phyloP scores from a whole-genome alignment of 2,113 vertebrate species.

The Hippocampus guttulatus region DNA sequence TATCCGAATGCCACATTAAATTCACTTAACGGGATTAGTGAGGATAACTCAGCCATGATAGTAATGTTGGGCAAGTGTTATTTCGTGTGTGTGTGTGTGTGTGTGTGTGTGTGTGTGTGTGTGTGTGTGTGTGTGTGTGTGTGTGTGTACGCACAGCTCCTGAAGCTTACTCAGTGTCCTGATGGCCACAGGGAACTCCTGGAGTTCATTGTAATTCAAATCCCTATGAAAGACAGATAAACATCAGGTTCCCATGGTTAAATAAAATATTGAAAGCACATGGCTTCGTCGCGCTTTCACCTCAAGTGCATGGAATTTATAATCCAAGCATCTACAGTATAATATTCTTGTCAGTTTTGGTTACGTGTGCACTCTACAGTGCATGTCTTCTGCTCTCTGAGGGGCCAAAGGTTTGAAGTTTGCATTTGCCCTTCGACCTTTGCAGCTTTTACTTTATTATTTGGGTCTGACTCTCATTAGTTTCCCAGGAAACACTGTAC shows the following conservation, averaged over 20 bases:
- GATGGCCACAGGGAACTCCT: constrained; percentile 88
- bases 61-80: constrained; percentile 65
- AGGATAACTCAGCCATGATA: constrained; percentile 65
- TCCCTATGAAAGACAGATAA: constrained; percentile 65
- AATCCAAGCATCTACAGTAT: constrained; percentile 4
- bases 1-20: constrained; percentile 74
- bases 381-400: constrained; percentile 18
- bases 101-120: constrained; percentile 31
- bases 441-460: constrained; percentile 42
- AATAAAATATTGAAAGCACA: constrained; percentile 8
- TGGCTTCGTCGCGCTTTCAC: constrained; percentile 2
- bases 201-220: constrained; percentile 90
- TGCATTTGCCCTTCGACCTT: constrained; percentile 48
- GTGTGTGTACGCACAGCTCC: constrained; percentile 83
- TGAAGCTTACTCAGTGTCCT: constrained; percentile 88
- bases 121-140: constrained; percentile 29
- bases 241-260: constrained; percentile 21
- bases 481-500: constrained; percentile 40
- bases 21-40: constrained; percentile 70
- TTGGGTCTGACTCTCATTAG: constrained; percentile 54
- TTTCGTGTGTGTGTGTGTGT: constrained; percentile 31
- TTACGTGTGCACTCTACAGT: constrained; percentile 3
- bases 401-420: constrained; percentile 48
- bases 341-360: constrained; percentile 9
- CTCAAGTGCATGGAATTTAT: constrained; percentile 3